phyloP scores from a whole-genome alignment of 2,113 vertebrate genomes.

The Ariopsis seemanni region DNA sequence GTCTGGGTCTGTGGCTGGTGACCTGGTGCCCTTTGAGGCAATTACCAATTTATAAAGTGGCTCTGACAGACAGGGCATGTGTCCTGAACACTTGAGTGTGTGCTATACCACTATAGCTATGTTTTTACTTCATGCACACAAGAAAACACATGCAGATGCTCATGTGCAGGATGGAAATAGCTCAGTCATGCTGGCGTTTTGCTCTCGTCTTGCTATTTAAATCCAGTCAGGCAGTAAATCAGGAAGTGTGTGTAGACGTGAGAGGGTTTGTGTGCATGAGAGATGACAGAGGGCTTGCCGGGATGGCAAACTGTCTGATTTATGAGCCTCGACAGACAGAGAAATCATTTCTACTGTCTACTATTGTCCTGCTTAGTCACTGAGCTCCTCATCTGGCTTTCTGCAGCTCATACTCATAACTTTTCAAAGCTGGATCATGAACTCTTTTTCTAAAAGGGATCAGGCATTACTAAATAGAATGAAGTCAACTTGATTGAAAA shows the following conservation, averaged over 20 bases:
- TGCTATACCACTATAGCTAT: not conserved
- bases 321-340: slow-evolving; percentile 13
- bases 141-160: slow-evolving; percentile 28
- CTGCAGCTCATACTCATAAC: slow-evolving; percentile 3
- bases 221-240: slow-evolving; percentile 50
- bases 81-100: not conserved
- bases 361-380: slow-evolving; percentile 10
- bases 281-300: not conserved
- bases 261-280: not conserved
- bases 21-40: slow-evolving; percentile 32
- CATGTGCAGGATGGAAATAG: slow-evolving; percentile 47
- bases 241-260: slow-evolving; percentile 31
- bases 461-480: not conserved
- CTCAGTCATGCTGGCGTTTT: not conserved
- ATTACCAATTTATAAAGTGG: slow-evolving; percentile 27
- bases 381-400: not conserved
- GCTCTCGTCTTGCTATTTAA: slow-evolving; percentile 55
- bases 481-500: not conserved
- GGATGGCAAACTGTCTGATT: slow-evolving; percentile 11
- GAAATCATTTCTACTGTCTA: not conserved
- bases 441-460: not conserved
- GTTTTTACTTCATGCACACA: slow-evolving; percentile 8
- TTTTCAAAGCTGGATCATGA: slow-evolving; percentile 11
- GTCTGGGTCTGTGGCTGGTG: slow-evolving; percentile 26
- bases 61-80: slow-evolving; percentile 30